Conservation (phyloP, 2,797 vertebrate species). For the Chelon labrosus region DNA sequence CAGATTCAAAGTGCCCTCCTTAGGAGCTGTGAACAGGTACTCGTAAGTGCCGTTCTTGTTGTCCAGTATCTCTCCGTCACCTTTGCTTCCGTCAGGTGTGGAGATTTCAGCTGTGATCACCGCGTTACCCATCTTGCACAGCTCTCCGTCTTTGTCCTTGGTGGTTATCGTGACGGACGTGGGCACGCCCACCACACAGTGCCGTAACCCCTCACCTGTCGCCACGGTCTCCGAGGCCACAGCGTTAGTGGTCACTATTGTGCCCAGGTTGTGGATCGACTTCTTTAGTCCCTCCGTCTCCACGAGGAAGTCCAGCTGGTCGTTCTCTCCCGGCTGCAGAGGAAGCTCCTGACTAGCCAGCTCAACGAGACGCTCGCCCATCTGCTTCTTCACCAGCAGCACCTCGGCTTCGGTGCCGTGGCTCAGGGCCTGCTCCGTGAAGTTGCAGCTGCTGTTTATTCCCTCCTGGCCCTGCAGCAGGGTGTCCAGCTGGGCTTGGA, state of each 20-base stretch:
- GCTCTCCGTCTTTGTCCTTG: slow-evolving; percentile 95
- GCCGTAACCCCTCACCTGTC: slow-evolving; percentile 92
- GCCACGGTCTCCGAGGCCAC: slow-evolving; percentile 95
- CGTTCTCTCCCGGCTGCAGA: slow-evolving; percentile 92
- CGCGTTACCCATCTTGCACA: slow-evolving; percentile 95
- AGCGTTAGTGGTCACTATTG: slow-evolving; percentile 93
- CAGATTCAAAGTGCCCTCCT: slow-evolving; percentile 92
- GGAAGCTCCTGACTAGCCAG: slow-evolving; percentile 91
- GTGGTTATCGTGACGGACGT: slow-evolving; percentile 94
- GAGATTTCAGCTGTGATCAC: slow-evolving; percentile 91
- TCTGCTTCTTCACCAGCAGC: slow-evolving; percentile 96
- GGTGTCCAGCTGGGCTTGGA: slow-evolving; percentile 93
- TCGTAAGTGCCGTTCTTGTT: slow-evolving; percentile 98
- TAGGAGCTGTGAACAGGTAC: slow-evolving; percentile 91
- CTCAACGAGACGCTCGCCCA: slow-evolving; percentile 93
- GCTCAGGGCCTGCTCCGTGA: slow-evolving; percentile 94
- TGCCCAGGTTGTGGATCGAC: slow-evolving; percentile 96
- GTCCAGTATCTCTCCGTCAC: slow-evolving; percentile 92
- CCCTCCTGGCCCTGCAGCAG: slow-evolving; percentile 94
- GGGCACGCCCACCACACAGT: slow-evolving; percentile 91
- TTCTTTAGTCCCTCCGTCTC: slow-evolving; percentile 96
- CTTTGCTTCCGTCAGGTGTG: slow-evolving; percentile 87
- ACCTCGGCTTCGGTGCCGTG: slow-evolving; percentile 96
- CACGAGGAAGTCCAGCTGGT: slow-evolving; percentile 94
- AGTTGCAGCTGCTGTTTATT: slow-evolving; percentile 95